Conservation (phyloP, 2,113 vertebrate genomes). For the Alexandromys fortis region DNA sequence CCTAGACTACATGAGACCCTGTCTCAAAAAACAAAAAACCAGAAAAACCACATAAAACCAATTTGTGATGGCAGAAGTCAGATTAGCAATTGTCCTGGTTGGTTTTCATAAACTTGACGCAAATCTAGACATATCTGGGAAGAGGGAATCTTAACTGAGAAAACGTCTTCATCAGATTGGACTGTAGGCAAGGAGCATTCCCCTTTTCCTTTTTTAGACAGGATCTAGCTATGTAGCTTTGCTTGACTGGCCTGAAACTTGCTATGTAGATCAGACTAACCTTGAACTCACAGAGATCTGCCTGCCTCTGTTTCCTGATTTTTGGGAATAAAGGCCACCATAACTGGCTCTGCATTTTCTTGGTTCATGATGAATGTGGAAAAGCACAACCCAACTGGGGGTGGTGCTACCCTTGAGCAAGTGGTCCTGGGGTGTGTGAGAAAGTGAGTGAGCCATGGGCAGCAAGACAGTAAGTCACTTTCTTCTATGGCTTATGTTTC, state of each 20-base stretch:
- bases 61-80: not conserved
- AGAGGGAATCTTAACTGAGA: not conserved
- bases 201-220: not conserved
- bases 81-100: not conserved
- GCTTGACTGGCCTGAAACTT: not conserved
- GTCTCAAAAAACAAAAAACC: not conserved
- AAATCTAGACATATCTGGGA: not conserved
- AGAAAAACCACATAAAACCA: conserved; percentile 19
- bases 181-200: not conserved
- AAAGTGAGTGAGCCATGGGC: not conserved
- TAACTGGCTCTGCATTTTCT: not conserved
- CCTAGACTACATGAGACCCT: not conserved
- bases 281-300: not conserved
- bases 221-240: not conserved
- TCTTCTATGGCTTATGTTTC: not conserved
- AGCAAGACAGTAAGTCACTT: not conserved
- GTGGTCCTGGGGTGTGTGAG: not conserved
- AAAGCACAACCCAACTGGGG: not conserved
- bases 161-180: not conserved
- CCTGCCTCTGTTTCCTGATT: not conserved
- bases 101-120: not conserved
- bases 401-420: not conserved
- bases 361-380: not conserved
- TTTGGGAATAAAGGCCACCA: not conserved
- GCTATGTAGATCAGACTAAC: not conserved